These are phyloP conservation scores for Epinotia bilunana DNA, from an alignment of 2,888 invertebrate genomes.

Conservation along the genomic window DNA sequence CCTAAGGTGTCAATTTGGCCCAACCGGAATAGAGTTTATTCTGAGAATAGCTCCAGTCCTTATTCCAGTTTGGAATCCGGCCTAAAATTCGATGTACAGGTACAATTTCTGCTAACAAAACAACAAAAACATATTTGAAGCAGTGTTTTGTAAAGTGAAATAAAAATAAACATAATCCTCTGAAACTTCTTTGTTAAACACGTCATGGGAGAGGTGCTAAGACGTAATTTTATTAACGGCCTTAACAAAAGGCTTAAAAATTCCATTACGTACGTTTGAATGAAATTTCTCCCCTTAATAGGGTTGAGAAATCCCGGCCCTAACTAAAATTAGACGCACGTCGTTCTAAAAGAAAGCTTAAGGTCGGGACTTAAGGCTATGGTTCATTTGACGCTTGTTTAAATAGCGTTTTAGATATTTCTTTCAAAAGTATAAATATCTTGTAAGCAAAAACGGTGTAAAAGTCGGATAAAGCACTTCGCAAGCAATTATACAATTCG, in stretches of 20 bases:
- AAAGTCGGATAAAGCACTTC: slow-evolving; percentile 20
- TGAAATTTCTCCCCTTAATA: slow-evolving; percentile 24
- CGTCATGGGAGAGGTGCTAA: slow-evolving; percentile 29
- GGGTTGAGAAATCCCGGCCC: slow-evolving; percentile 27
- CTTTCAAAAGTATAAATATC: slow-evolving; percentile 21
- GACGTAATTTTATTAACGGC: slow-evolving; percentile 10
- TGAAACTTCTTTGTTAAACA: slow-evolving; percentile 20
- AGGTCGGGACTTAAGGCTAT: background rate
- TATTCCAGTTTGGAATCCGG: too few relatives aligned
- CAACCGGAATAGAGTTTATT: too few relatives aligned
- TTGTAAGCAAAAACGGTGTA: slow-evolving; percentile 19
- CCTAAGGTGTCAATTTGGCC: too few relatives aligned
- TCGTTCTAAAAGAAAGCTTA: background rate
- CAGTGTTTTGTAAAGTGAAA: slow-evolving; percentile 1
- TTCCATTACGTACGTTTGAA: slow-evolving; percentile 24
- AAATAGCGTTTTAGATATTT: slow-evolving; percentile 5
- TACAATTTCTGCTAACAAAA: background rate
- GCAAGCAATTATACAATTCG: slow-evolving; percentile 28
- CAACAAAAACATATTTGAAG: background rate
- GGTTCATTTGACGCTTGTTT: background rate
- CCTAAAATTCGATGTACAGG: too few relatives aligned
- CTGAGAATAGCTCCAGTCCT: too few relatives aligned
- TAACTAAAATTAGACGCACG: background rate
- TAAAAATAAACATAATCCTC: slow-evolving; percentile 4
- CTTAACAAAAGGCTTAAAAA: slow-evolving; percentile 26